phyloP scores from a whole-genome alignment of 2,888 invertebrate genomes.

The Caenorhabditis becei region DNA sequence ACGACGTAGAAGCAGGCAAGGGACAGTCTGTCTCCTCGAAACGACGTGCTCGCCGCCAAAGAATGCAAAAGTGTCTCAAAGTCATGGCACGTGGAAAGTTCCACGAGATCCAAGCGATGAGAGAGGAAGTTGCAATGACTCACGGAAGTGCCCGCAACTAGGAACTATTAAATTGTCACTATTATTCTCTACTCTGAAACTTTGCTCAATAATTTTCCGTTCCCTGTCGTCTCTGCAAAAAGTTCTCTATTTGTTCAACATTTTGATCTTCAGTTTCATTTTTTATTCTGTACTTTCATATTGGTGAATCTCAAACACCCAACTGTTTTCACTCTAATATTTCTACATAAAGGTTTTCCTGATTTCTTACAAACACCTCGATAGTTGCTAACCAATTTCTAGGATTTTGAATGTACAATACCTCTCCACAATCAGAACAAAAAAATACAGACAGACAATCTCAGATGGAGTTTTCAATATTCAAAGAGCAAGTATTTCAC shows the following conservation, averaged over 20 bases:
- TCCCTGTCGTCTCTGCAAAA: slow-evolving; percentile 4
- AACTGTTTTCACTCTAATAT: background rate
- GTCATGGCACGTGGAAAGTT: slow-evolving; percentile 78
- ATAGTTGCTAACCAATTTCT: too few relatives aligned
- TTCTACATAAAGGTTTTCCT: too few relatives aligned
- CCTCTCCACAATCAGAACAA: slow-evolving; percentile 2
- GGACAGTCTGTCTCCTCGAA: slow-evolving; percentile 63
- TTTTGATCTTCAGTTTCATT: background rate
- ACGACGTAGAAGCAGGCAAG: slow-evolving; percentile 49
- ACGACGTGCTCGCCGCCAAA: slow-evolving; percentile 72
- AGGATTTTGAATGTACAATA: slow-evolving; percentile 52
- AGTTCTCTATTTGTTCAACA: background rate
- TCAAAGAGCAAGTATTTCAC: slow-evolving; percentile 32
- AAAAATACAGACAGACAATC: background rate
- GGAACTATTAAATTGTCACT: background rate
- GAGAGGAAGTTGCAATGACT: slow-evolving; percentile 63
- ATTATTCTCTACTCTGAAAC: slow-evolving; percentile 19
- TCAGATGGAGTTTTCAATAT: slow-evolving; percentile 43
- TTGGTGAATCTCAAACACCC: background rate
- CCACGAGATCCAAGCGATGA: slow-evolving; percentile 79
- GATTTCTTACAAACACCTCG: too few relatives aligned
- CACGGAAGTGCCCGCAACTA: slow-evolving; percentile 51
- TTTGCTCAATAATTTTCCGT: slow-evolving; percentile 10
- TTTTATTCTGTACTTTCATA: slow-evolving; percentile 2
- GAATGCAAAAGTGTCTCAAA: slow-evolving; percentile 71